Percentiles rank a stretch among this genome's conserved stretches.
Conservation (phyloP, 35 echinoderm and acorn worm genomes). For the Apostichopus japonicus region DNA sequence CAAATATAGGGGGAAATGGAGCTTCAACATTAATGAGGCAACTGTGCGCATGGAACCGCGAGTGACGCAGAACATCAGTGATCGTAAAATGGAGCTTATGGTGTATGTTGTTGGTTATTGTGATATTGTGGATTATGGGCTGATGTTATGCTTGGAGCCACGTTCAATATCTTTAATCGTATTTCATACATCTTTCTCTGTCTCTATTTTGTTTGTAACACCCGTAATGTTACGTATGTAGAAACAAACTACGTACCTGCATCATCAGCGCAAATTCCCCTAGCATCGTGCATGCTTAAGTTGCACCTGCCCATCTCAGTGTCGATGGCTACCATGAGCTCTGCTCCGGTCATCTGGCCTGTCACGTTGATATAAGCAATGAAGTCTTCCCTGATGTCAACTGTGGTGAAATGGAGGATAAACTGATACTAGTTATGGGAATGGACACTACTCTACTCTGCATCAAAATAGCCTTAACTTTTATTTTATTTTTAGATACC, state of each 20-base stretch:
- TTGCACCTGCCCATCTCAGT: not conserved
- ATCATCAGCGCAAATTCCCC: conserved; percentile 12
- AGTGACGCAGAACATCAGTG: too few species aligned
- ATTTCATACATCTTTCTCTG: too few species aligned
- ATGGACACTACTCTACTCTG: not conserved
- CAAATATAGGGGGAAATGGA: too few species aligned
- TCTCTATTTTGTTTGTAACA: not conserved
- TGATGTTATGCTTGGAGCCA: too few species aligned
- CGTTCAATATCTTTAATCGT: too few species aligned
- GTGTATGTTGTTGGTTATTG: too few species aligned
- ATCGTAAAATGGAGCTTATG: too few species aligned
- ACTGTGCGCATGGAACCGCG: too few species aligned
- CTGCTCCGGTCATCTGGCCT: not conserved
- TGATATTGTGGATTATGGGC: too few species aligned
- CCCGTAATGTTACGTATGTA: not conserved
- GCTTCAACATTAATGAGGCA: too few species aligned
- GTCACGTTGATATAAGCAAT: conserved; percentile 7
- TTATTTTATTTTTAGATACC: not conserved
- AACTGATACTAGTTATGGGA: not conserved
- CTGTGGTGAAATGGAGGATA: not conserved
- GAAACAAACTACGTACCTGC: not conserved
- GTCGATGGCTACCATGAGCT: not conserved
- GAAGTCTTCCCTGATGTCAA: conserved; percentile 8
- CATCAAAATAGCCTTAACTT: not conserved
- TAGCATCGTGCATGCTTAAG: conserved; percentile 11